Evolutionary conservation across 2,888 invertebrate genomes (phyloP).

Genomic region (Melieria crassipennis): DNA sequence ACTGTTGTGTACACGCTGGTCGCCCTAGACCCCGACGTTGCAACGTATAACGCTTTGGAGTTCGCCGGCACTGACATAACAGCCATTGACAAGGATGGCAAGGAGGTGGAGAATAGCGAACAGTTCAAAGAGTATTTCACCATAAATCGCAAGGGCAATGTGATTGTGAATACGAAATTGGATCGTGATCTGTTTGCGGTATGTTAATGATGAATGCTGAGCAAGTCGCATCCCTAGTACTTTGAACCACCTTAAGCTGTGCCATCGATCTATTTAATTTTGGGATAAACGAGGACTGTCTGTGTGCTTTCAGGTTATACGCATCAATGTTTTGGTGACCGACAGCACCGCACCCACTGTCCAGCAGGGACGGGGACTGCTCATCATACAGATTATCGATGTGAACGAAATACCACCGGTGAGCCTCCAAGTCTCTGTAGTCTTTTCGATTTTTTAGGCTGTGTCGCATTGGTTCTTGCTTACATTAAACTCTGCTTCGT

Average conservation of each 20-base stretch:
- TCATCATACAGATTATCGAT: slow-evolving; percentile 76
- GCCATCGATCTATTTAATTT: no score
- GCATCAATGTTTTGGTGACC: slow-evolving; percentile 79
- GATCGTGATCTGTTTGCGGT: slow-evolving; percentile 64
- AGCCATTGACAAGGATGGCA: slow-evolving; percentile 85
- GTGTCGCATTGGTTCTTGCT: background rate
- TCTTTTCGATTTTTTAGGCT: background rate
- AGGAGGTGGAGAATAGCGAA: slow-evolving; percentile 70
- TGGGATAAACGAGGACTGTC: no score
- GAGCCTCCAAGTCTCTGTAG: slow-evolving; percentile 40
- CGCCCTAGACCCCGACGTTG: slow-evolving; percentile 84
- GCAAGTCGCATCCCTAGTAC: background rate
- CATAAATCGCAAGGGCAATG: slow-evolving; percentile 71
- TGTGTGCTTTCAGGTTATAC: slow-evolving; percentile 68
- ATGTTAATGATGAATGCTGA: slow-evolving; percentile 9
- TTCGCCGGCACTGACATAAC: slow-evolving; percentile 75
- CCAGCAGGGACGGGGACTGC: slow-evolving; percentile 78
- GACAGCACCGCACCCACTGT: slow-evolving; percentile 82
- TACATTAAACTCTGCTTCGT: slow-evolving; percentile 30
- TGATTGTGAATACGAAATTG: slow-evolving; percentile 61
- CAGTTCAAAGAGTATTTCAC: slow-evolving; percentile 73
- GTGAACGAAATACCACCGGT: slow-evolving; percentile 76
- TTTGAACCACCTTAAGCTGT: no score
- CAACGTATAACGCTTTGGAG: slow-evolving; percentile 74
- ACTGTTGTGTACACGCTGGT: slow-evolving; percentile 76